A percentile compares a stretch with the other conserved stretches of the same genome.
phyloP scores from a whole-genome alignment of 2,113 vertebrate genomes.

The Xenopus tropicalis region UCB_Xtro_10.0 CM004447.2:88786001-88786500 shows the following conservation, averaged over 20 bases:
- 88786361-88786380: slow-evolving; percentile 10
- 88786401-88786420: neutral
- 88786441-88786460: neutral
- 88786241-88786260: slow-evolving; percentile 3
- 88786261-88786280: slow-evolving; percentile 4
- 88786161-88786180: slow-evolving; percentile 67
- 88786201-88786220: slow-evolving; percentile 24
- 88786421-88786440: neutral
- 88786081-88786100: slow-evolving; percentile 75
- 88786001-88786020: slow-evolving; percentile 78
- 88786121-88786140: slow-evolving; percentile 72
- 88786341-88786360: slow-evolving; percentile 12
- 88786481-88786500: neutral
- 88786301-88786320: slow-evolving; percentile 3
- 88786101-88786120: slow-evolving; percentile 71
- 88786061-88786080: slow-evolving; percentile 68
- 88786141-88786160: slow-evolving; percentile 79
- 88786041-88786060: slow-evolving; percentile 71
- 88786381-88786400: slow-evolving; percentile 20
- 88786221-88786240: slow-evolving; percentile 10
- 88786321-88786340: neutral
- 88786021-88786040: slow-evolving; percentile 65
- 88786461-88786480: neutral
- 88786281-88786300: neutral
- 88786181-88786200: slow-evolving; percentile 75